Evolutionary conservation across 2,113 vertebrate species (phyloP), one percentile per base, ranked within the genome.

Genomic region (Epinephelus moara): DNA sequence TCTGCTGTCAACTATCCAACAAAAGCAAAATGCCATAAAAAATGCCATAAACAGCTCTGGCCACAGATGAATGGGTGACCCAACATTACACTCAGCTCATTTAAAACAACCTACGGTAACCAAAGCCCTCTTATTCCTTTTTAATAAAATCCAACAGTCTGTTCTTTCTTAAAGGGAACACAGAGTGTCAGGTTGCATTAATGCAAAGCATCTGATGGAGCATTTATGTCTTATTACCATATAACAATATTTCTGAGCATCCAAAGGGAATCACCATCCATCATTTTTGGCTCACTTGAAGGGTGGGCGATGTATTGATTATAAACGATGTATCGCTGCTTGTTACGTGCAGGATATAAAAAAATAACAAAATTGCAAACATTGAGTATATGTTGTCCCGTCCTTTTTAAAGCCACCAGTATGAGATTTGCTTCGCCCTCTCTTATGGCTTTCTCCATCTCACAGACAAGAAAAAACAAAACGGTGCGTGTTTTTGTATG

Each of bases 21-120:
- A 78, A 71, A 49, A 82, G 63, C 52, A 57, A 79, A 84, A 60
- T 3, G 23, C 23, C 53, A 75, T 25, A 68, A 45, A 68, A 78
- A 13, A 18, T 21, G 17, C n/a, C 40, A 55, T 49, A 56, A 76
- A 53, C 80, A 67, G 60, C 47, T 62, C 49, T 45, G 56, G 71
- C 40, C 40, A 53, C 17, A 42, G 66, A 63, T 79, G 66, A 90
- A 84, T 59, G 57, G 88, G 60, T 56, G 71, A 80, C 45, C 55
- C 15, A 49, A 70, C 60, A 42, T 63, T 37, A 66, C 19, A 50
- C 30, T 84, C 61, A 11, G 18, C 37, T 72, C 5, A 23, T 81
- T 69, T 86, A n/a, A 60, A 82, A 72, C 70, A 63, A 30, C 70
- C 63, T 42, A 18, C 62, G 30, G 56, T 19, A 55, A 78, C n/a